Evolutionary conservation across 1,140 invertebrate genomes (phyloP), one percentile per base, ranked within the genome.

Genomic region (Zaprionus ghesquierei): DNA sequence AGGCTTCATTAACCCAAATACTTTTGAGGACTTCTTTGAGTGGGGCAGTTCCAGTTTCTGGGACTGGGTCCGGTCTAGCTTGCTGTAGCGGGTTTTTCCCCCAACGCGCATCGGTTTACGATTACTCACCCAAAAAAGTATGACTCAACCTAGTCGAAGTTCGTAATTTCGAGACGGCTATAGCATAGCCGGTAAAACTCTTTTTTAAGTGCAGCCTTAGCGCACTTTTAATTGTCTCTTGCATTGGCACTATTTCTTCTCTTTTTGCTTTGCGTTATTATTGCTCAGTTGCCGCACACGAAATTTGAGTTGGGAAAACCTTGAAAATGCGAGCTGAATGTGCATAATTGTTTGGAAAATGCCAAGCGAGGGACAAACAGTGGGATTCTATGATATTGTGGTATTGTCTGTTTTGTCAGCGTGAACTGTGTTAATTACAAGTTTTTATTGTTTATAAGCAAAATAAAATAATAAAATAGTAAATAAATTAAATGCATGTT

Each of bases 331-430:
- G n/a, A 63, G 61, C 69, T 69, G 69, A 35, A 15, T 70, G 80
- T 69, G 76, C 77, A 85, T 84, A 79, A 84, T 79, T 73, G 80
- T 74, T 61, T 73, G 76, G 63, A 82, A 84, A 82, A 84, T 79
- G 13, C 33, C 2, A 44, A 23, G 8, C n/a, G 5, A 25, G 13
- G n/a, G 18, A 25, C 18, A 33, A 18, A 15, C 15, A 49, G 15
- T 12, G 22, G 22, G 38, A 38, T 13, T 50, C 61, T 79, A 58
- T 59, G 72, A 64, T 77, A 70, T 72, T 77, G 31, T 61, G 35
- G 54, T 65, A 74, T 75, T 81, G 69, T 64, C 60, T 68, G 69
- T 38, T 54, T 61, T 66, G 69, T 56, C 55, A 38, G 31, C 35
- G 27, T 68, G 63, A 27, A 33, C 33, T 18, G 63, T 66, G 66